Base-by-base conservation (phyloP, 2,797 vertebrate species). In the Pangasius macronema region DNA sequence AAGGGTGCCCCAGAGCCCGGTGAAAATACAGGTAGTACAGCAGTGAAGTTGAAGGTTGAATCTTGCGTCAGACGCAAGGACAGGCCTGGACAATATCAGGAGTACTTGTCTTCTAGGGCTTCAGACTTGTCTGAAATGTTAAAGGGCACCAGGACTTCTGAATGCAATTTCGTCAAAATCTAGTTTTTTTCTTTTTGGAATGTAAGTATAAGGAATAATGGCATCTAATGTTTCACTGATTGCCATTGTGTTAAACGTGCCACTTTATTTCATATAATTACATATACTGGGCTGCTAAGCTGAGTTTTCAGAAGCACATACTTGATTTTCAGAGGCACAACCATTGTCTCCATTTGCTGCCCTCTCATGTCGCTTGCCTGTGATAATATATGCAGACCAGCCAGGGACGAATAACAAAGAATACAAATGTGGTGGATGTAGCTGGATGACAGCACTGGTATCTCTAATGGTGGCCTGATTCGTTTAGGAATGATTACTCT, bases 311-410 rank as follows among this genome's bases (percentile, higher is more conserved):
- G 80, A 83, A 83, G 82, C 63, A 83, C 94, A 93, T 93, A 92
- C 93, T 94, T 94, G 95, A 96, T 96, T 95, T 95, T 91, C 92
- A 93, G 94, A 94, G 94, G 95, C 92, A 73, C 91, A 89, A 91
- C 91, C 92, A 92, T 95, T 95, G 94, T 95, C 95, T 95, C 91
- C 92, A 92, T 93, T 95, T 93, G 92, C 94, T 95, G 94, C 93
- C 91, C 93, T 90, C 92, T 93, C 88, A 87, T 91, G 92, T 89
- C 83, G 90, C 93, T 89, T 13, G 77, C 89, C 92, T 90, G 91
- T 92, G 94, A 95, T 95, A 79, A 93, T 94, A 88, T 88, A 92
- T 89, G 80, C 93, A 89, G 94, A 95, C 94, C 93, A 94, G 87
- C 87, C 87, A 75, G 88, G 80, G 88, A 81, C 88, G 89, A 90